Evolutionary conservation across 2,888 invertebrate genomes (phyloP).

Genomic region (Micoletzkya japonica): DNA sequence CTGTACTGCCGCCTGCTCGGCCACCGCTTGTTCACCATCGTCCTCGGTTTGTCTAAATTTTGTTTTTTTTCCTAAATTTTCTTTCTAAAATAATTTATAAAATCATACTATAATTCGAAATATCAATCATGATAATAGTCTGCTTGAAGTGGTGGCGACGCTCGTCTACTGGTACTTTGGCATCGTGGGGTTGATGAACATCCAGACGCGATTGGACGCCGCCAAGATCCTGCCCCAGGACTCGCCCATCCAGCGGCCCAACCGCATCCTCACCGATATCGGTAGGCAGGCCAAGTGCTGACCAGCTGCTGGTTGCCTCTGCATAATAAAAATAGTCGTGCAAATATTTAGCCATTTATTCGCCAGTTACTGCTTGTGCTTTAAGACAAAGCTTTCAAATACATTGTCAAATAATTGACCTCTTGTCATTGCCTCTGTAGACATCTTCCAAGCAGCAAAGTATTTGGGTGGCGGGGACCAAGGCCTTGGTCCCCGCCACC

Average conservation of each 20-base stretch:
- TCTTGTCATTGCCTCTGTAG: not conserved
- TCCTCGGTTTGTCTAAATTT: slow-evolving; percentile 29
- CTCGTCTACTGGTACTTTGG: slow-evolving; percentile 48
- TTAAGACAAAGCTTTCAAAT: not conserved
- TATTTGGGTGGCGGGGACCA: too few species aligned
- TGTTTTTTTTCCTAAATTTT: not conserved
- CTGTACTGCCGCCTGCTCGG: slow-evolving; percentile 49
- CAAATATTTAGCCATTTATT: too few species aligned
- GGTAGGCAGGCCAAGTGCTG: too few species aligned
- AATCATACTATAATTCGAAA: not conserved
- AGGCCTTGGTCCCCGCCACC: too few species aligned
- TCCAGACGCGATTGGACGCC: slow-evolving; percentile 47
- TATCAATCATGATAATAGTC: not conserved
- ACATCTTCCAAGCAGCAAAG: too few species aligned
- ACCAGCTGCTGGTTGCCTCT: too few species aligned
- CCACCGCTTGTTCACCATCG: slow-evolving; percentile 41
- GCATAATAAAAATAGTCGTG: too few species aligned
- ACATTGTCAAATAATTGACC: not conserved
- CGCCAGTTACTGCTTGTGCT: too few species aligned
- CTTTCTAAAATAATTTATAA: not conserved
- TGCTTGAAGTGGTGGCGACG: slow-evolving; percentile 34
- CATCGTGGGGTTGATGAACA: slow-evolving; percentile 41
- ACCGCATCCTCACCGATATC: slow-evolving; percentile 49
- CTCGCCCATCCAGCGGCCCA: slow-evolving; percentile 59
- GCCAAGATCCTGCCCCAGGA: slow-evolving; percentile 59